Percentiles rank a stretch among this genome's conserved stretches.
Evolutionary conservation across 2,888 invertebrate species (phyloP).

Genomic region (Euplagia quadripunctaria): DNA sequence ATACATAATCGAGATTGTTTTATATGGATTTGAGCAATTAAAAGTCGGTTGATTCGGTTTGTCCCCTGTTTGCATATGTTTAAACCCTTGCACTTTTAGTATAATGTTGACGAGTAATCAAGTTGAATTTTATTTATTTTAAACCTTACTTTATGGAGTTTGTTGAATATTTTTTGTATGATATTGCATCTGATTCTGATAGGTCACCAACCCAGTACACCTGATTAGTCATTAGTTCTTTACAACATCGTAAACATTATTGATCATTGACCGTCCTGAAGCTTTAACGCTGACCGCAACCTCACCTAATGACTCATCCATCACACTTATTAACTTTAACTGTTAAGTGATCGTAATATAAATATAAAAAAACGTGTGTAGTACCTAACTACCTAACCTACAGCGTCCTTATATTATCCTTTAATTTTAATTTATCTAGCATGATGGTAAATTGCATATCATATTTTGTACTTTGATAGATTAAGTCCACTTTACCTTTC

Average conservation of each 20-base stretch:
- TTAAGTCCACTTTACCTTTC: too few species aligned
- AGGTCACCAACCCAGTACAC: constrained; percentile 11
- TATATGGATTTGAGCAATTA: not conserved
- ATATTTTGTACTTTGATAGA: too few species aligned
- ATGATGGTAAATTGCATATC: not conserved
- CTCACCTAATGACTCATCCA: constrained; percentile 5
- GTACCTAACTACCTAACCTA: too few species aligned
- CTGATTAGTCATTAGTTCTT: constrained; percentile 7
- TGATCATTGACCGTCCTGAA: constrained; percentile 13
- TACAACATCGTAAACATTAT: not conserved
- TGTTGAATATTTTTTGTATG: not conserved
- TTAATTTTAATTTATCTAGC: not conserved
- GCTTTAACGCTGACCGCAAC: constrained; percentile 1
- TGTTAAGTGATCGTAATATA: constrained; percentile 2
- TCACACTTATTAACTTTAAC: not conserved
- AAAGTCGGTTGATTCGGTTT: not conserved
- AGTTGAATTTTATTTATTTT: constrained; percentile 20
- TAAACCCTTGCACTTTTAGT: not conserved
- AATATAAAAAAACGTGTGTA: too few species aligned
- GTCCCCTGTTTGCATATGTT: not conserved
- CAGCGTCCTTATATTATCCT: not conserved
- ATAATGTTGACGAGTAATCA: constrained; percentile 1
- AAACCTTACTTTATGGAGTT: not conserved
- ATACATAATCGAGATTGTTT: not conserved
- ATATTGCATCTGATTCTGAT: constrained; percentile 5